A percentile compares a stretch with the other conserved stretches of the same genome.
Conservation (phyloP, 2,113 vertebrate genomes). For the Pachyramphus minor region DNA sequence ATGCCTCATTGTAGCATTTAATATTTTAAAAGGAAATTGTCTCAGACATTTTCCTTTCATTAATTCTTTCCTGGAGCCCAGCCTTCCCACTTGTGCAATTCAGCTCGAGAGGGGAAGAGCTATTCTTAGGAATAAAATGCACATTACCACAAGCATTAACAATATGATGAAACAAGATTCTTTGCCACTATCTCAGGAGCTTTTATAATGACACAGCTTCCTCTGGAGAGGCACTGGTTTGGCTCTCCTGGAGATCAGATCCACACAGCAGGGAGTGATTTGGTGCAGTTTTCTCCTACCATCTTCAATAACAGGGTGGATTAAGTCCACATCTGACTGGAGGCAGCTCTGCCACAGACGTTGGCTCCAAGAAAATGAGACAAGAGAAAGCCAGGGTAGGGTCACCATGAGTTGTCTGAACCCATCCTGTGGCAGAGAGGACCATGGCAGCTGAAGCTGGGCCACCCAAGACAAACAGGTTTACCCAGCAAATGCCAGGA, state of each 20-base stretch:
- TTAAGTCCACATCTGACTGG: background rate
- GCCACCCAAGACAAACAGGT: background rate
- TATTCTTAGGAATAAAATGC: background rate
- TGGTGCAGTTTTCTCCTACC: background rate
- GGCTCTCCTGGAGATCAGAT: background rate
- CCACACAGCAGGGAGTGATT: background rate
- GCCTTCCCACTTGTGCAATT: background rate
- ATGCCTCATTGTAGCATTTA: background rate
- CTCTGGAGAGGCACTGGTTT: background rate
- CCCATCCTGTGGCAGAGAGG: background rate
- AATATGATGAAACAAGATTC: background rate
- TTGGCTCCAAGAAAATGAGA: background rate
- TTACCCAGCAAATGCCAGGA: background rate
- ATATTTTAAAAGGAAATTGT: conserved; percentile 19
- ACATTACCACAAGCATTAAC: background rate
- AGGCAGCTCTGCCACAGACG: background rate
- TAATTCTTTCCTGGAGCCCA: conserved; percentile 17
- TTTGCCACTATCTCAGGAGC: background rate
- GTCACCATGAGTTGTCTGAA: background rate
- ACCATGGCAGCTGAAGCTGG: background rate
- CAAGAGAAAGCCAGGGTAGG: background rate
- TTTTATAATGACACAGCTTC: background rate
- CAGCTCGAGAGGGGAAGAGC: background rate
- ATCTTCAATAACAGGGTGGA: background rate
- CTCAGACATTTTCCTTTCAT: conserved; percentile 37